These are phyloP conservation scores for Meiosimyza decipiens DNA, from an alignment of 2,888 invertebrate genomes.

Conservation along the genomic window DNA sequence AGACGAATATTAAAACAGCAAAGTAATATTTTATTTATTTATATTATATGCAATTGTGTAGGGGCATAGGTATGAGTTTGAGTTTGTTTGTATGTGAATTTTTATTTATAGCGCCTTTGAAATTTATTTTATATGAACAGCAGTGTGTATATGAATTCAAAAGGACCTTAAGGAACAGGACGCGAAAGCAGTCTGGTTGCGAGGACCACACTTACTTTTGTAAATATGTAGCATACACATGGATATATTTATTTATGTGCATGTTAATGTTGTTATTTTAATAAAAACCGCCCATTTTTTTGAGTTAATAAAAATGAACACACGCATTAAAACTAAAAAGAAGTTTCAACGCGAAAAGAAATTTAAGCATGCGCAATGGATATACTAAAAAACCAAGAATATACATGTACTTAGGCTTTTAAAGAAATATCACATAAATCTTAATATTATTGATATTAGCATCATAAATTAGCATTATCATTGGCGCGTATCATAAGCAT, in stretches of 20 bases:
- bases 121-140: background rate
- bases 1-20: background rate
- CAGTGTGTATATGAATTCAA: background rate
- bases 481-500: too few species aligned
- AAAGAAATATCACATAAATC: too few species aligned
- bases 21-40: constrained; percentile 13
- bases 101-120: background rate
- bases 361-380: background rate
- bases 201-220: background rate
- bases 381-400: too few species aligned
- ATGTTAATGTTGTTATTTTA: background rate
- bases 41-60: constrained; percentile 7
- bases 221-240: background rate
- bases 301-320: background rate
- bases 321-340: background rate
- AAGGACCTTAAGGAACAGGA: background rate
- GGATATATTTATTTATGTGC: background rate
- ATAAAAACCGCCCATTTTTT: constrained; percentile 15
- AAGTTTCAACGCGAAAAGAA: background rate
- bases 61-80: background rate
- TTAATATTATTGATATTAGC: too few species aligned
- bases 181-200: background rate
- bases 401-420: too few species aligned
- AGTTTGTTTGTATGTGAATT: background rate
- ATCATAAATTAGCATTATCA: too few species aligned